Base-by-base conservation (phyloP, 2,113 vertebrate species). In the Cercocebus atys region DNA sequence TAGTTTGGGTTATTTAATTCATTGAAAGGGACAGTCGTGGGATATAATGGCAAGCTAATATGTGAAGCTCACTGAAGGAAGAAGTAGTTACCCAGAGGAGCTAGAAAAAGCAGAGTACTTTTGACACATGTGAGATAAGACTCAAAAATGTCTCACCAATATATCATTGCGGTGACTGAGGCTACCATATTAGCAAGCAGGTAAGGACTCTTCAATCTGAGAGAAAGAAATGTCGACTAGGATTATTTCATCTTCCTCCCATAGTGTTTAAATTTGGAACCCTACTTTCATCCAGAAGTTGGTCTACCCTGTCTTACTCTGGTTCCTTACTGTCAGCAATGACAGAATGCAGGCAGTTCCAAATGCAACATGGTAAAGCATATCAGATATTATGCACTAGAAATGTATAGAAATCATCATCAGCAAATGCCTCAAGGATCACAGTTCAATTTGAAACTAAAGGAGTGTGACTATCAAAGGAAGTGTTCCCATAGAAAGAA, bases 391-490 rank as follows among this genome's bases (percentile, higher is more conserved):
- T 79, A 23, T 1, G 43, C 22, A 81, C 8, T 2, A 87, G 32
- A 76, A 64, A 66, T 1, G 1, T 38, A 23, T 14, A 55, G 70
- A 18, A 40, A 40, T 27, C 18, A 52, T 35, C 10, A 20, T 12
- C 8, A 22, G 9, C 40, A 11, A 52, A 57, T 7, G 3, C 7
- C 2, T 20, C 22, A 6, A 57, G 23, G 9, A 59, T 20, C 25
- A 61, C 22, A 45, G 38, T 27, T 86, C 9, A 45, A 8, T 2
- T 13, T 20, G 14, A 61, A 18, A 57, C 47, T 47, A 25, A 82
- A 72, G 25, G 59, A 13, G 1, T 1, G 0, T 30, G 9, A 20
- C 4, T 4, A 23, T 18, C 14, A 45, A 5, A 83, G n/a, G 7
- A 13, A 16, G 1, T 6, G 25, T 47, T 32, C 6, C 30, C 32